A percentile compares a stretch with the other conserved stretches of the same genome.
These are phyloP conservation scores for Otolemur crassicaudatus DNA, from an alignment of 2,797 vertebrate genomes.

Conservation along the genomic window DNA sequence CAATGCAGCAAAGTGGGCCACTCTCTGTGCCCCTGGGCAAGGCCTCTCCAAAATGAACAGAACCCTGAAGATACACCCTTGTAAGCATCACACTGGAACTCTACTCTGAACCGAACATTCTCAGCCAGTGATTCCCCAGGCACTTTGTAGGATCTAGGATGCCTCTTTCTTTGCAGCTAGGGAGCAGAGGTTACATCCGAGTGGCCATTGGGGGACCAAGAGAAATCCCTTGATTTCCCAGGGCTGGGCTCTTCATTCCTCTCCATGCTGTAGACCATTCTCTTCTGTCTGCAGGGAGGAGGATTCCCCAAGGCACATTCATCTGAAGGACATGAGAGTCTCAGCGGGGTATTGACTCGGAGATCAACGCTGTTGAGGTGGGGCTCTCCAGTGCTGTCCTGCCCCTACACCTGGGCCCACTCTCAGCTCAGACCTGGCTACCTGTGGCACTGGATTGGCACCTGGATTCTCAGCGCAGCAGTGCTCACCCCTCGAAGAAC, in stretches of 20 bases:
- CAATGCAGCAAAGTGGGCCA: neutral
- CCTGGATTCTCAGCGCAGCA: neutral
- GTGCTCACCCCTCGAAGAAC: neutral
- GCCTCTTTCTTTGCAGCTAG: neutral
- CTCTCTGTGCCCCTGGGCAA: neutral
- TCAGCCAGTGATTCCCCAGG: neutral
- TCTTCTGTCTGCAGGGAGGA: neutral
- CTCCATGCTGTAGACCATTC: neutral
- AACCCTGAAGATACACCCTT: neutral
- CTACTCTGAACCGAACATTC: neutral
- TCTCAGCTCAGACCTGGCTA: neutral
- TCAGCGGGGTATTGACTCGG: accelerated
- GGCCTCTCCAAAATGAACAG: neutral
- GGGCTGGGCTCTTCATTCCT: neutral
- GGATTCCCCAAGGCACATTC: neutral
- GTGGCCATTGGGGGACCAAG: neutral
- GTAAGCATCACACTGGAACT: neutral
- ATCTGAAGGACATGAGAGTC: neutral
- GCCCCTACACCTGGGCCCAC: accelerated
- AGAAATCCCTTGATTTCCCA: neutral
- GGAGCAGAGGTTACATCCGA: neutral
- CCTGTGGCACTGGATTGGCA: neutral
- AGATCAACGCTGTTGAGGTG: neutral
- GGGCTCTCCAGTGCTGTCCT: neutral
- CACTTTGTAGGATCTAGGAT: neutral